Conservation (phyloP, 2,113 vertebrate genomes). For the Ciconia boyciana region DNA sequence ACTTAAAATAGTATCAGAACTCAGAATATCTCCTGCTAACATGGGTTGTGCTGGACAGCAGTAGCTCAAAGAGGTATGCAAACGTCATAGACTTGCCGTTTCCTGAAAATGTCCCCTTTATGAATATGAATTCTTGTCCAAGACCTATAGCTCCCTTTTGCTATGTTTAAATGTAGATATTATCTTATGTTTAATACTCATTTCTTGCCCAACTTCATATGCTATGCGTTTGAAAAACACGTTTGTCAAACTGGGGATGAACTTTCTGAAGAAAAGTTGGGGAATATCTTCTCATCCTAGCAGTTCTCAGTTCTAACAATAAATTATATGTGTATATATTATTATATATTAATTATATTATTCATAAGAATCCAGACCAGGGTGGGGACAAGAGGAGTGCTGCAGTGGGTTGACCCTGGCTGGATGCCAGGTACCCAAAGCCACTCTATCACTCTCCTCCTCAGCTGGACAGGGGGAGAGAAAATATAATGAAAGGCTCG, state of each 20-base stretch:
- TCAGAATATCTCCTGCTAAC: background rate
- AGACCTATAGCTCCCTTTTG: background rate
- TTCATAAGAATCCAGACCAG: background rate
- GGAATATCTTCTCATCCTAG: background rate
- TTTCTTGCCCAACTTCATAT: background rate
- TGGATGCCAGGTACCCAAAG: background rate
- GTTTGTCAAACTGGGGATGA: background rate
- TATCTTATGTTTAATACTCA: background rate
- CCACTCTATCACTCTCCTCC: background rate
- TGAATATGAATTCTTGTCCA: background rate
- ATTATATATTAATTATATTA: background rate
- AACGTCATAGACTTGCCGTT: background rate
- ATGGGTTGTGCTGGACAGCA: fast-evolving
- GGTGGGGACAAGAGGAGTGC: fast-evolving
- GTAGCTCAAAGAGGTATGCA: background rate
- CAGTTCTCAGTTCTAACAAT: background rate
- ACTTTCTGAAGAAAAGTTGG: background rate
- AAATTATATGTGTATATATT: background rate
- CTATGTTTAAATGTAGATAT: background rate
- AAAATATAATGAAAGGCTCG: background rate
- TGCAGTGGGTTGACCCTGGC: background rate
- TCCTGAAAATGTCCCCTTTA: background rate
- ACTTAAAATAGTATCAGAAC: background rate
- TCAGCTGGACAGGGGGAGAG: too few species aligned
- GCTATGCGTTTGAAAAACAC: background rate